Percentiles rank a stretch among this genome's conserved stretches.
phyloP scores from a whole-genome alignment of 2,888 invertebrate species.

The Anorthoa munda region DNA sequence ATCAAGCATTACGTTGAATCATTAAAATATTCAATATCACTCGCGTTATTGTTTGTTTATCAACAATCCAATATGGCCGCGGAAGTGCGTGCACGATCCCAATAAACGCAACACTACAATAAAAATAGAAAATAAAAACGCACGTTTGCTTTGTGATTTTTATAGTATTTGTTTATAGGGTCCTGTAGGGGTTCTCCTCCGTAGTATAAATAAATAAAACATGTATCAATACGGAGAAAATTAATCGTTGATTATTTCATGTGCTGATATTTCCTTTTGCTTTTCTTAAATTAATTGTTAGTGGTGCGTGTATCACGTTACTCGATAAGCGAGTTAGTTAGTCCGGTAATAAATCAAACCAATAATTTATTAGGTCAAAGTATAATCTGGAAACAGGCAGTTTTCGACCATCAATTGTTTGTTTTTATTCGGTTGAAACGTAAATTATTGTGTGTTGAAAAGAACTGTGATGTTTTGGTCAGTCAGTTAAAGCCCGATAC shows the following conservation, averaged over 20 bases:
- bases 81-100: slow-evolving; percentile 71
- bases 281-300: slow-evolving; percentile 48
- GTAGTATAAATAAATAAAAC: slow-evolving; percentile 60
- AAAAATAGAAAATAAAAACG: slow-evolving; percentile 67
- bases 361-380: slow-evolving; percentile 53
- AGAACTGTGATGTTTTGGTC: slow-evolving; percentile 9
- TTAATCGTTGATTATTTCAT: slow-evolving; percentile 57
- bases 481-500: no score
- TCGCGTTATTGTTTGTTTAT: slow-evolving; percentile 47
- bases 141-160: slow-evolving; percentile 54
- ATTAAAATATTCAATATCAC: slow-evolving; percentile 50
- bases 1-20: slow-evolving; percentile 56
- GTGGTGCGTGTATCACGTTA: slow-evolving; percentile 50
- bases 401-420: slow-evolving; percentile 31
- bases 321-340: slow-evolving; percentile 33
- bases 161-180: slow-evolving; percentile 56
- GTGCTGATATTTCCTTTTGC: slow-evolving; percentile 20
- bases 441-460: slow-evolving; percentile 11
- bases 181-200: slow-evolving; percentile 36
- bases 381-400: slow-evolving; percentile 26
- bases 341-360: slow-evolving; percentile 46
- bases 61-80: slow-evolving; percentile 36
- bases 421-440: slow-evolving; percentile 26
- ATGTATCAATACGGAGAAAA: slow-evolving; percentile 39
- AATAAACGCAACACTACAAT: slow-evolving; percentile 69